Evolutionary conservation across 2,888 invertebrate genomes (phyloP).

Genomic region (Philaethria dido): DNA sequence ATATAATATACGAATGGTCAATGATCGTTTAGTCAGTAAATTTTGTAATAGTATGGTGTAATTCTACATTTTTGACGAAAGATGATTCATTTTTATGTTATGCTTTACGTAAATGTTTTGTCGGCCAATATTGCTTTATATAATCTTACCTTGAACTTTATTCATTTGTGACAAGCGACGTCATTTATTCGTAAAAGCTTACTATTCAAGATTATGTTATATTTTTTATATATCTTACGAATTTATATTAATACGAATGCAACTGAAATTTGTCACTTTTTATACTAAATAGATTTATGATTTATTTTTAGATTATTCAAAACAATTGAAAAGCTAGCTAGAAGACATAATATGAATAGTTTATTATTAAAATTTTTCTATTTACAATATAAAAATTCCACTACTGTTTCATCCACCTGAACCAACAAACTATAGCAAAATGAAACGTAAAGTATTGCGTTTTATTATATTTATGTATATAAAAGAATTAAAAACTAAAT

Average conservation of each 20-base stretch:
- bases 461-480: background rate
- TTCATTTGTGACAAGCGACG: constrained; percentile 1
- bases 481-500: background rate
- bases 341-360: background rate
- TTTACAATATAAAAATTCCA: background rate
- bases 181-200: constrained; percentile 6
- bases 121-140: constrained; percentile 4
- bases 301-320: background rate
- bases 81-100: constrained; percentile 2
- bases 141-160: constrained; percentile 31
- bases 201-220: background rate
- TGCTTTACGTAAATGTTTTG: background rate
- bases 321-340: background rate
- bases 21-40: background rate
- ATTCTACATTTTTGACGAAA: background rate
- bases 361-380: background rate
- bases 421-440: background rate
- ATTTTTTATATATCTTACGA: background rate
- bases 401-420: background rate
- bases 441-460: background rate
- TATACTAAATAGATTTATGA: background rate
- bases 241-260: too few species aligned
- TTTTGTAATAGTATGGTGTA: background rate
- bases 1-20: background rate
- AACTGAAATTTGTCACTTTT: too few species aligned